Conservation (phyloP, 2,113 vertebrate genomes). For the Tyrannus savana region DNA sequence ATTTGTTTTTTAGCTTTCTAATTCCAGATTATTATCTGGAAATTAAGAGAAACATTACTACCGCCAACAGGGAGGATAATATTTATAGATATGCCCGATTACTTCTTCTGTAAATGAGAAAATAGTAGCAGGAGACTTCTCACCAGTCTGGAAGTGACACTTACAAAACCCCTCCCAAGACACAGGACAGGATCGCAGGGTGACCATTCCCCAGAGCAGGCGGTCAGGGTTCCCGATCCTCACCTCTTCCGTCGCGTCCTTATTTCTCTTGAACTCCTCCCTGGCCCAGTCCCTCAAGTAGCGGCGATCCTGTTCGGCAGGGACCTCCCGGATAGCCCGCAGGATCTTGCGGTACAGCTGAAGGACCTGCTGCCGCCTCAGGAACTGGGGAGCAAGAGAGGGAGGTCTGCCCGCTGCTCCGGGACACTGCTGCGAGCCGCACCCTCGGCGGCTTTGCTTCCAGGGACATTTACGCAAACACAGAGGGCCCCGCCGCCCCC, state of each 20-base stretch:
- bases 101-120: neutral
- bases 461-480: fast-evolving
- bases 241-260: constrained; percentile 85
- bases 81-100: neutral
- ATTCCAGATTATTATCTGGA: neutral
- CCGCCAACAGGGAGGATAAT: fast-evolving
- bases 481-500: neutral
- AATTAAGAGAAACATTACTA: neutral
- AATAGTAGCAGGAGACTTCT: fast-evolving
- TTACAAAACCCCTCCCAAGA: fast-evolving
- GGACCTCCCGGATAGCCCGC: constrained; percentile 81
- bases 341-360: constrained; percentile 86
- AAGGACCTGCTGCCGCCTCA: constrained; percentile 88
- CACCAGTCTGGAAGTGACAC: fast-evolving
- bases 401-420: neutral
- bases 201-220: fast-evolving
- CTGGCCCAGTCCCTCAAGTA: constrained; percentile 88
- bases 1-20: neutral
- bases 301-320: constrained; percentile 78
- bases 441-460: fast-evolving
- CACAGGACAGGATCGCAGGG: fast-evolving
- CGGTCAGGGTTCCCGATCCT: neutral
- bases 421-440: fast-evolving
- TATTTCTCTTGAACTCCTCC: constrained; percentile 90
- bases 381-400: constrained; percentile 77